Conservation (phyloP, 1,140 invertebrate genomes). For the Bombus sibiricus region DNA sequence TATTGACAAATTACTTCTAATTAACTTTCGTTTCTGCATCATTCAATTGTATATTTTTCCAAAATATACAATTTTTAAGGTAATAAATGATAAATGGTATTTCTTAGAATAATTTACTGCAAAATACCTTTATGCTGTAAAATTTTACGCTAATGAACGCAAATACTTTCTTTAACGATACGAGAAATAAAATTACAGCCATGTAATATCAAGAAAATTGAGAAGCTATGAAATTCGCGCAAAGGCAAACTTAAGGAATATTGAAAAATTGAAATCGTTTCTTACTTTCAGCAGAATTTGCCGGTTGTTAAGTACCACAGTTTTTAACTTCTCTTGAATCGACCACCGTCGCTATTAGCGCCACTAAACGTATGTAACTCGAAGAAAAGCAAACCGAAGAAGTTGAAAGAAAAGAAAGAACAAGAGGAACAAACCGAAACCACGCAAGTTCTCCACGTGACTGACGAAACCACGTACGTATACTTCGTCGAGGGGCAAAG, state of each 20-base stretch:
- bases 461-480: not conserved
- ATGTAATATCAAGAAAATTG: too few species aligned
- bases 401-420: not conserved
- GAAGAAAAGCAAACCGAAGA: not conserved
- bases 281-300: not conserved
- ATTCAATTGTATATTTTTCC: too few species aligned
- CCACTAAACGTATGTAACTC: not conserved
- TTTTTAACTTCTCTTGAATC: not conserved
- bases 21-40: not conserved
- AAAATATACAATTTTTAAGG: too few species aligned
- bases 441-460: conserved; percentile 39
- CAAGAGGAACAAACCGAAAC: not conserved
- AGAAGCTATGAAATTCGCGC: too few species aligned
- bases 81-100: too few species aligned
- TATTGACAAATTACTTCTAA: too few species aligned
- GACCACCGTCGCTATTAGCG: not conserved
- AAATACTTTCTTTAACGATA: too few species aligned
- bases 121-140: too few species aligned
- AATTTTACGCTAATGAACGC: too few species aligned
- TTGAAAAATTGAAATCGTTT: not conserved
- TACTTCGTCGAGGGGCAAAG: not conserved
- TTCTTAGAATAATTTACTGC: too few species aligned
- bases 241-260: too few species aligned
- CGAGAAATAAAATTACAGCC: too few species aligned
- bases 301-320: not conserved